Base-by-base conservation (phyloP, 2,888 invertebrate species). In the Meghimatium bilineatum region DNA sequence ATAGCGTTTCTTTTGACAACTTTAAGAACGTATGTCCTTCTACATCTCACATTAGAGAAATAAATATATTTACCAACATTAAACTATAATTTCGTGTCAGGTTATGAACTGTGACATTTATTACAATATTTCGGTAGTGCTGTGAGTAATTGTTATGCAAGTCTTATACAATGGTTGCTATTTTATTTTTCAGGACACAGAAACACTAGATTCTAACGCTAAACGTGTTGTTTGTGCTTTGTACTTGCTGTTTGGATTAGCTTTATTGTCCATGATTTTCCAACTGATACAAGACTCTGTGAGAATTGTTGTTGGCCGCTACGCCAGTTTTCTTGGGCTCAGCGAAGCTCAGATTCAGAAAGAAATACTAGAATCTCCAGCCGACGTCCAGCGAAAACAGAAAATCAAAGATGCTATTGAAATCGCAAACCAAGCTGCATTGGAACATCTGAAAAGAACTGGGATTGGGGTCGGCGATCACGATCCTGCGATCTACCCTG, bases 261-360 rank as follows among this genome's bases (percentile, higher is more conserved):
- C 94, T 8, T 89, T 94, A 32, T 90, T 94, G 67, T 94, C 94
- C 63, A 94, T 94, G 94, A 93, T 93, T 85, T 94, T 94, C 88
- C 92, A 94, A 83, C 89, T 94, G 52, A 94, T 94, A 93, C 94
- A 94, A 14, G 83, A 83, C 74, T 79, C 79, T 29, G 63, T 79
- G 34, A 79, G 20, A 1, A 8, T 74, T 72, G 63, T 79, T 12
- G 66, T 79, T 29, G 36, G 66, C 17, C 72, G 83, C 17, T 83
- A 74, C 67, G 83, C 83, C 49, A 72, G 69, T 36, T 74, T 83
- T 75, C 38, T 83, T n/a, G 83, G 83, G 1, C 83, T 83, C 34
- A 83, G 72, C 49, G 36, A 83, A 66, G 71, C 79, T 17, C 79
- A 83, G 67, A 83, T 83, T 1, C 79, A 72, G 69, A 49, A 26